A percentile compares a stretch with the other conserved stretches of the same genome.
Evolutionary conservation across 2,113 vertebrate species (phyloP).

Genomic region (Nesoenas mayeri): DNA sequence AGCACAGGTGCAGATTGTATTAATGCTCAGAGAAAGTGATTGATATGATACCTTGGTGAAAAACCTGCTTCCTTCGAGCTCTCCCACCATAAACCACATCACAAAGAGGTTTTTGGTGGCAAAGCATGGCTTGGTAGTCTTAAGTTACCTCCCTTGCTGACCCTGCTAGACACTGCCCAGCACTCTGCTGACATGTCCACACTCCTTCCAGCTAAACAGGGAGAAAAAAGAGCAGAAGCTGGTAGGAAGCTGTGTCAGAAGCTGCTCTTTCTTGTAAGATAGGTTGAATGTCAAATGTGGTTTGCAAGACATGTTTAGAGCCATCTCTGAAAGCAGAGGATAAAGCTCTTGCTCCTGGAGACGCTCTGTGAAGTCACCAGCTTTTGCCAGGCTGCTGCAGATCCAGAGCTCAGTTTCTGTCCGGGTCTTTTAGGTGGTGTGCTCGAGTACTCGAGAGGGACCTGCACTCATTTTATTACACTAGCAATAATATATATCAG

Average conservation of each 20-base stretch:
- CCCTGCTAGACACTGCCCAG: not conserved
- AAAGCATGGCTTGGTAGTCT: not conserved
- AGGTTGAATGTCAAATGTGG: not conserved
- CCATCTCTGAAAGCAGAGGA: not conserved
- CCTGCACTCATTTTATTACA: not conserved
- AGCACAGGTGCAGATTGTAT: not conserved
- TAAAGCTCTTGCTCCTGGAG: not conserved
- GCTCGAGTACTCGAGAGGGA: not conserved
- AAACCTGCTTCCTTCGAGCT: not conserved
- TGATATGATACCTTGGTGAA: not conserved
- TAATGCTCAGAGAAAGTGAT: not conserved
- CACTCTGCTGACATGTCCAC: not conserved
- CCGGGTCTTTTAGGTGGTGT: not conserved
- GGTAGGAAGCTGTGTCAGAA: not conserved
- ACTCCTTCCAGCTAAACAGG: not conserved
- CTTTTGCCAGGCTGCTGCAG: rapidly evolving
- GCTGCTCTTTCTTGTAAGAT: not conserved
- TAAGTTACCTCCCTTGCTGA: not conserved
- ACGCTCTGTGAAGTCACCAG: not conserved
- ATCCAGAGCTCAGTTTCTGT: not conserved
- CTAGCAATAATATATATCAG: too few species aligned
- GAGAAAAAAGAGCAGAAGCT: not conserved
- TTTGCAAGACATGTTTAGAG: not conserved
- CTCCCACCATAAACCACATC: not conserved
- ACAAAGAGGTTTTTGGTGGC: not conserved